Percentiles rank a stretch among this genome's conserved stretches.
phyloP scores from a whole-genome alignment of 2,888 invertebrate species.

The Napeogenes inachia region DNA sequence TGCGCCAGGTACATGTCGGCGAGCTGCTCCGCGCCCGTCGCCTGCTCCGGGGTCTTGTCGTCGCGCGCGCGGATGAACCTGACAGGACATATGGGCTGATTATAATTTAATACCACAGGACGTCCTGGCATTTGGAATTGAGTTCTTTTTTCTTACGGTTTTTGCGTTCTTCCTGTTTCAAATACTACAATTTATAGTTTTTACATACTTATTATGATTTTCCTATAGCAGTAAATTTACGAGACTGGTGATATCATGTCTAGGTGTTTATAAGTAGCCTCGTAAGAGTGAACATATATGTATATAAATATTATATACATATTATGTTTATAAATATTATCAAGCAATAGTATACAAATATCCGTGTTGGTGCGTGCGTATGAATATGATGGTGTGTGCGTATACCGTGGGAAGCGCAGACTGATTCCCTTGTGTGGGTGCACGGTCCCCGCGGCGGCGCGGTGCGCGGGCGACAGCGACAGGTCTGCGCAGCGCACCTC shows the following conservation, averaged over 20 bases:
- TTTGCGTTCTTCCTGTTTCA: too few species aligned
- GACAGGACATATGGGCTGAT: slow-evolving; percentile 3
- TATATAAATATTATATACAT: neutral
- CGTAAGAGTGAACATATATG: too few species aligned
- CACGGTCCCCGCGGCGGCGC: slow-evolving; percentile 91
- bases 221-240: too few species aligned
- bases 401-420: slow-evolving; percentile 90
- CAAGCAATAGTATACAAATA: too few species aligned
- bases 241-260: too few species aligned
- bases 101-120: too few species aligned
- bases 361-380: neutral
- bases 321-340: neutral
- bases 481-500: slow-evolving; percentile 98
- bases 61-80: slow-evolving; percentile 91
- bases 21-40: slow-evolving; percentile 92
- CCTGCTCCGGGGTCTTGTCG: slow-evolving; percentile 95
- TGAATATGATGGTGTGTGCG: neutral
- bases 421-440: slow-evolving; percentile 96
- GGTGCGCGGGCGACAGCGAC: slow-evolving; percentile 95
- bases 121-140: neutral
- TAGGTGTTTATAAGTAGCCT: too few species aligned
- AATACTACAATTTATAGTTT: too few species aligned
- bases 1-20: slow-evolving; percentile 94
- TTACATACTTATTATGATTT: too few species aligned
- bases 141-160: neutral